Evolutionary conservation across 2,797 vertebrate genomes (phyloP).

Genomic region (Megalops cyprinoides): DNA sequence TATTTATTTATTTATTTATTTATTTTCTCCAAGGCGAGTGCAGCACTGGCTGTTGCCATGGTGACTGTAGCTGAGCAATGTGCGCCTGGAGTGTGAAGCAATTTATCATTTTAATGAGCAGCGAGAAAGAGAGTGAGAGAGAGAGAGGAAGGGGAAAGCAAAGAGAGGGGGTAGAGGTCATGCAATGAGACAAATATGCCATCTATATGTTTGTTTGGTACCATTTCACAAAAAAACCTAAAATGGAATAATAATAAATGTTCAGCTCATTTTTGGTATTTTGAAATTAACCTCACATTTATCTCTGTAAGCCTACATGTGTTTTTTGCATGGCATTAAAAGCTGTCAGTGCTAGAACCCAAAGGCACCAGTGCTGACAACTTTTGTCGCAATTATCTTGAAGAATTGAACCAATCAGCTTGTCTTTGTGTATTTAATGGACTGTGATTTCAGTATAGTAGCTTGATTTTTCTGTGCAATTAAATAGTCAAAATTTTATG

Average conservation of each 20-base stretch:
- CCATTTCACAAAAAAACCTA: neutral
- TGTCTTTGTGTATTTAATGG: neutral
- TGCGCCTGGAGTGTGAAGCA: constrained; percentile 46
- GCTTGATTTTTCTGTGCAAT: neutral
- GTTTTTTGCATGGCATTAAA: neutral
- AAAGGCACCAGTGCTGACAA: neutral
- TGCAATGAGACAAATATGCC: constrained; percentile 32
- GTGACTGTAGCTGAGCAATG: constrained; percentile 50
- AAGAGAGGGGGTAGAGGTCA: constrained; percentile 26
- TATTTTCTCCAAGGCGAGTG: constrained; percentile 54
- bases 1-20: constrained; percentile 42
- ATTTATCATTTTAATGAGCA: constrained; percentile 63
- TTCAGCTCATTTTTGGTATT: neutral
- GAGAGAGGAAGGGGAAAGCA: neutral
- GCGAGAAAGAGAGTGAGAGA: constrained; percentile 33
- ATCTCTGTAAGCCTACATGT: neutral
- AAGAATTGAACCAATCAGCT: neutral
- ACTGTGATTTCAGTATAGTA: neutral
- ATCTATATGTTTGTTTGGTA: constrained; percentile 22
- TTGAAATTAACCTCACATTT: neutral
- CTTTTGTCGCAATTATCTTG: neutral
- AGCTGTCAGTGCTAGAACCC: neutral
- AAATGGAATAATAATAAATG: neutral
- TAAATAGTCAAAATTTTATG: neutral
- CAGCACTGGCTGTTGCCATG: constrained; percentile 63